phyloP scores from a whole-genome alignment of 2,888 invertebrate species.

The Marasmarcha lunaedactyla region DNA sequence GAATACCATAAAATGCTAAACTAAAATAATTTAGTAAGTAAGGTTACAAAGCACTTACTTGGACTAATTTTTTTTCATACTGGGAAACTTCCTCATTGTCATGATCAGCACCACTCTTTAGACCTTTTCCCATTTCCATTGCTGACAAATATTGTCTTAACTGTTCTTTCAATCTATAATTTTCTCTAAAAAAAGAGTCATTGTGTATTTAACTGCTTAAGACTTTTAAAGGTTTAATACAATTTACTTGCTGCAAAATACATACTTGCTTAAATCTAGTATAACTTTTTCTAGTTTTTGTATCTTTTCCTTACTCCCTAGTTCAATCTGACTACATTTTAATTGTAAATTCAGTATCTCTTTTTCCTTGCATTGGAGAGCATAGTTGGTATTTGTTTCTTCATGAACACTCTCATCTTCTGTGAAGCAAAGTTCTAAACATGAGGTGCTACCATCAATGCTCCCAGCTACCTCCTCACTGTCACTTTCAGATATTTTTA shows the following conservation, averaged over 20 bases:
- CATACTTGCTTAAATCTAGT: slow-evolving; percentile 74
- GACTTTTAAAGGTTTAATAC: neutral
- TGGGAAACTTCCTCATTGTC: slow-evolving; percentile 78
- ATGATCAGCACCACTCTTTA: slow-evolving; percentile 70
- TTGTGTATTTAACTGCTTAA: too few species aligned
- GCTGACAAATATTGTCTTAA: slow-evolving; percentile 88
- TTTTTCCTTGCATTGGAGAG: slow-evolving; percentile 55
- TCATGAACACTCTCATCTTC: slow-evolving; percentile 54
- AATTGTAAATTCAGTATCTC: slow-evolving; percentile 63
- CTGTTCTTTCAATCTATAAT: slow-evolving; percentile 86
- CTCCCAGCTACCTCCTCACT: slow-evolving; percentile 59
- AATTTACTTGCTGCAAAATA: slow-evolving; percentile 9
- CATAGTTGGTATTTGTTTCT: slow-evolving; percentile 28
- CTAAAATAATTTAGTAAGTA: too few species aligned
- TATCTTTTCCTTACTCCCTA: slow-evolving; percentile 54
- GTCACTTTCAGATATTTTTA: slow-evolving; percentile 60
- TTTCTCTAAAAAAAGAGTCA: slow-evolving; percentile 72
- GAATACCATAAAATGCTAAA: too few species aligned
- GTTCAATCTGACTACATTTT: slow-evolving; percentile 58
- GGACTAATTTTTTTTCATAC: slow-evolving; percentile 88
- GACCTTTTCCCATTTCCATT: slow-evolving; percentile 87
- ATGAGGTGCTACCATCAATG: slow-evolving; percentile 59
- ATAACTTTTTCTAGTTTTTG: slow-evolving; percentile 65
- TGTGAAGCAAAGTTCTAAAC: slow-evolving; percentile 58
- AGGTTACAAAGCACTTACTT: slow-evolving; percentile 57